Base-by-base conservation (phyloP, 2,113 vertebrate genomes). In the Garra rufa region DNA sequence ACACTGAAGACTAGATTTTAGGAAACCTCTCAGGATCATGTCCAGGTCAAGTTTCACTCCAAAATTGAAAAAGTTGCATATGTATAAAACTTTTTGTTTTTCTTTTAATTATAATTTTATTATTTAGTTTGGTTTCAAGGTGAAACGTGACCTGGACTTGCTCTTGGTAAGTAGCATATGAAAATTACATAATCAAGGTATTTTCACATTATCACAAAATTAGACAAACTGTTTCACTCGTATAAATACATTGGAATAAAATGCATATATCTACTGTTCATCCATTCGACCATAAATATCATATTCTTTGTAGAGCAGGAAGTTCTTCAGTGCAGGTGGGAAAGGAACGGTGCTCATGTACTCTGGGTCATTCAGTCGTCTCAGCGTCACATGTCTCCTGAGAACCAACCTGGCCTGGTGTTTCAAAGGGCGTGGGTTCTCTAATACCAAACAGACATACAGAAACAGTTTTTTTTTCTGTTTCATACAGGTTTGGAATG, bases 351-450 rank as follows among this genome's bases (percentile, higher is more conserved):
- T 93, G 46, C 92, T 87, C 91, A 96, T 75, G n/a, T 89, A 91
- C 52, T 88, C 77, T 3, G 92, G 92, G 87, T 93, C 90, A 84
- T 94, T 93, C 71, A 97, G 92, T 55, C 57, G 92, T 76, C 85
- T 93, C 43, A 93, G 87, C 48, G 92, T 94, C 93, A 97, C 85
- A 44, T 87, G 88, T 90, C 92, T 93, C 82, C 95, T 93, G 91
- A 98, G 95, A 79, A 94, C 94, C 87, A 97, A 90, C 11, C 96
- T 93, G 89, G 96, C 97, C 81, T 96, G 91, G 89, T 97, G 96
- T 87, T 96, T 96, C 91, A 97, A 83, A 1, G 95, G 89, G 21
- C 94, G 93, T n/a, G 96, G 96, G 61, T 94, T 95, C 84, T 93
- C 97, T 98, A 76, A 75, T 0, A 88, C 28, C 57, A 76, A 70